These are phyloP conservation scores for Calephelis virginiensis DNA, from an alignment of 1,140 invertebrate genomes.

Conservation along the genomic window DNA sequence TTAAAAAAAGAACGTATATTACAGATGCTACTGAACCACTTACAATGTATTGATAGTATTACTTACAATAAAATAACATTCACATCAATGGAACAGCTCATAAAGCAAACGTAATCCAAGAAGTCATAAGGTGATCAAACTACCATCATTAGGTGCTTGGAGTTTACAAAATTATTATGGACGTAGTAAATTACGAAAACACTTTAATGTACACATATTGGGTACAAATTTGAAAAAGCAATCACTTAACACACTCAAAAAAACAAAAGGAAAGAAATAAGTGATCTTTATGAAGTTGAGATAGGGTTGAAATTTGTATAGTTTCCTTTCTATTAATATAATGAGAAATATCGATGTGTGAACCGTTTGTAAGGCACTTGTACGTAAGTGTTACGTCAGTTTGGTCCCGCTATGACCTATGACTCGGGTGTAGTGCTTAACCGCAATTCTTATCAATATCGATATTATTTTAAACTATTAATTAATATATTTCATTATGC, in stretches of 20 bases:
- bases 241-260: constrained; percentile 6
- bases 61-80: too few relatives aligned
- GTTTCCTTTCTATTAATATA: constrained; percentile 8
- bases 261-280: neutral
- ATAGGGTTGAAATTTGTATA: constrained; percentile 19
- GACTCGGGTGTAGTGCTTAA: constrained; percentile 28
- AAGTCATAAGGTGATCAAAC: constrained; percentile 7
- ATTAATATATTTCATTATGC: too few relatives aligned
- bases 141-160: constrained; percentile 3
- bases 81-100: too few relatives aligned
- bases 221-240: constrained; percentile 13
- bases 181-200: neutral
- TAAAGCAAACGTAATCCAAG: constrained; percentile 2
- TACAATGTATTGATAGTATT: too few relatives aligned
- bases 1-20: too few relatives aligned
- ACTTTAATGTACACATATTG: constrained; percentile 10
- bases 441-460: constrained; percentile 9
- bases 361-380: constrained; percentile 29
- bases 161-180: neutral
- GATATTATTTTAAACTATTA: neutral
- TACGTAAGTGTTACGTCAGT: constrained; percentile 39
- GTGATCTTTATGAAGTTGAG: neutral
- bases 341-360: constrained; percentile 31
- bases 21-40: too few relatives aligned
- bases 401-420: constrained; percentile 32